Conservation (phyloP, 2,888 invertebrate species). For the Chironomus riparius region DNA sequence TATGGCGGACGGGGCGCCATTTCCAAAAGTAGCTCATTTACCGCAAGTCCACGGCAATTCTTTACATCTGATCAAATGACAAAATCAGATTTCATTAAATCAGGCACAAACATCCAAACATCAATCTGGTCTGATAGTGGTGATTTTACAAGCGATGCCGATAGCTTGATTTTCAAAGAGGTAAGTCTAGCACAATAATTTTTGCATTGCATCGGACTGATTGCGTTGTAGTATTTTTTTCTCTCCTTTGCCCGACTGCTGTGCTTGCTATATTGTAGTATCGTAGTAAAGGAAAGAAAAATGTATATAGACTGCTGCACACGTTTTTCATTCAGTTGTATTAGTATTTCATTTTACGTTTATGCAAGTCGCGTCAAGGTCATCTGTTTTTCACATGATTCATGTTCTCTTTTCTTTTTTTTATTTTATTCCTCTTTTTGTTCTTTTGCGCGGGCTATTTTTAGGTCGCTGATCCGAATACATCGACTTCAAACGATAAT, state of each 20-base stretch:
- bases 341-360: background rate
- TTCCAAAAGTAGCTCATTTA: constrained; percentile 30
- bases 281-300: too few species aligned
- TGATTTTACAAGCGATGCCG: constrained; percentile 32
- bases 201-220: background rate
- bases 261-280: too few species aligned
- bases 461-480: constrained; percentile 17
- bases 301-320: background rate
- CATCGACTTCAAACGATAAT: background rate
- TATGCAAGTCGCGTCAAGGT: constrained; percentile 9
- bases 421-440: background rate
- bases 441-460: background rate
- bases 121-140: constrained; percentile 47
- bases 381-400: constrained; percentile 8
- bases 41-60: background rate
- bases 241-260: background rate
- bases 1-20: constrained; percentile 2
- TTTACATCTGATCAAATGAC: constrained; percentile 25
- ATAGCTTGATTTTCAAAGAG: constrained; percentile 28
- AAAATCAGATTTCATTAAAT: constrained; percentile 38
- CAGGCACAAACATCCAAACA: constrained; percentile 46
- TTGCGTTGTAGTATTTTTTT: background rate
- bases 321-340: background rate
- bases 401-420: constrained; percentile 9
- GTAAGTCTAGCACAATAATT: background rate